Evolutionary conservation across 1,140 invertebrate genomes (phyloP).

Genomic region (Cyclina sinensis): DNA sequence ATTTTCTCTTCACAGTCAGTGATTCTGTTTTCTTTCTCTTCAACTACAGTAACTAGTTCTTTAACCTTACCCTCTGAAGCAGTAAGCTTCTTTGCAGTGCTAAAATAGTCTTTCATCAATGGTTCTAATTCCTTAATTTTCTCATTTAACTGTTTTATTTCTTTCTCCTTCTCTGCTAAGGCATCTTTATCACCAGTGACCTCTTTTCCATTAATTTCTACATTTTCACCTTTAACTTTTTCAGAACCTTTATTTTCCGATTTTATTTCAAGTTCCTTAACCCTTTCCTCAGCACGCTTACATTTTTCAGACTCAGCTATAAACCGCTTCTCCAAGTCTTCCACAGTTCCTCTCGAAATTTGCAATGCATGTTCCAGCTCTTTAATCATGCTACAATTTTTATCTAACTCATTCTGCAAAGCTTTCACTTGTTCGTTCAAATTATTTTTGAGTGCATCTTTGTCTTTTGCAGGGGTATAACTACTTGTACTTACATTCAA

Average conservation of each 20-base stretch:
- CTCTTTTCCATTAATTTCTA: not conserved
- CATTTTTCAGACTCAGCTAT: not conserved
- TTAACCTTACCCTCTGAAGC: conserved; percentile 23
- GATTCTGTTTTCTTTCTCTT: conserved; percentile 28
- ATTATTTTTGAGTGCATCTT: not conserved
- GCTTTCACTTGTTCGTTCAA: conserved; percentile 50
- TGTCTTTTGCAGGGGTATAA: conserved; percentile 35
- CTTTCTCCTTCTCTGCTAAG: conserved; percentile 15
- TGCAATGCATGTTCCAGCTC: conserved; percentile 48
- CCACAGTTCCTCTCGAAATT: not conserved
- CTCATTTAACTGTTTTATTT: conserved; percentile 6
- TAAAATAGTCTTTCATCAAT: conserved; percentile 60
- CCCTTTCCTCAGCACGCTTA: not conserved
- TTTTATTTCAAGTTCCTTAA: not conserved
- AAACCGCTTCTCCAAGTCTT: conserved; percentile 31
- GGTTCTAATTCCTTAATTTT: conserved; percentile 55
- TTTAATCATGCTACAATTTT: conserved; percentile 56
- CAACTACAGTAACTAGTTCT: not conserved
- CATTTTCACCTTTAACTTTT: not conserved
- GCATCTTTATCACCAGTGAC: not conserved
- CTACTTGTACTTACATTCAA: not conserved
- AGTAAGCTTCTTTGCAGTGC: conserved; percentile 36
- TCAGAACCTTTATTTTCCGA: not conserved
- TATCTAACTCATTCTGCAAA: conserved; percentile 41
- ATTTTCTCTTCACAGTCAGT: conserved; percentile 25